These are phyloP conservation scores for Tamias sibiricus DNA, from an alignment of 2,113 vertebrate species.

Conservation along the genomic window DNA sequence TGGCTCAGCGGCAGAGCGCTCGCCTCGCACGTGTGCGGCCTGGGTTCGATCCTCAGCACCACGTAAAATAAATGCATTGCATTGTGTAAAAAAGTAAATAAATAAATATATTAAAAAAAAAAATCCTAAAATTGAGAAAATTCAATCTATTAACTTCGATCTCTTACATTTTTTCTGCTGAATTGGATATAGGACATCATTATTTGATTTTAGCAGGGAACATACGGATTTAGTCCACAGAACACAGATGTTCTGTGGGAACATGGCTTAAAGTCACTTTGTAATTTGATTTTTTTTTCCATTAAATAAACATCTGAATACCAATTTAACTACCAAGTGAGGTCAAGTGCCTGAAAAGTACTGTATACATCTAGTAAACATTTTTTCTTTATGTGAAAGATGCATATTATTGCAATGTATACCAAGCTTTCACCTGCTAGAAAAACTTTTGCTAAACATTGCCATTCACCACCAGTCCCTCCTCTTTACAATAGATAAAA, in stretches of 20 bases:
- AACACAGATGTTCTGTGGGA: conserved; percentile 75
- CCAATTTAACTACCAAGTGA: conserved; percentile 66
- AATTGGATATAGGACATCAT: conserved; percentile 52
- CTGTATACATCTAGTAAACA: conserved; percentile 19
- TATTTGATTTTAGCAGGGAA: conserved; percentile 72
- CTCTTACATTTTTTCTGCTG: conserved; percentile 44
- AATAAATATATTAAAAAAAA: too few relatives aligned
- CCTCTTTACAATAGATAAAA: not conserved
- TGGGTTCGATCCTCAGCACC: too few relatives aligned
- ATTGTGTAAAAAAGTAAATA: too few relatives aligned
- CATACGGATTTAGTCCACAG: conserved; percentile 58
- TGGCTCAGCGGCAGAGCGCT: too few relatives aligned
- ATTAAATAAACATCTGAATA: conserved; percentile 58
- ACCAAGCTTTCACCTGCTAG: not conserved
- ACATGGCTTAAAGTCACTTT: conserved; percentile 53
- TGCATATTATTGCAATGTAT: not conserved
- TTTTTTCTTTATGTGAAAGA: conserved; percentile 19
- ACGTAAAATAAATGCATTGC: too few relatives aligned
- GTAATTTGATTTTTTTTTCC: conserved; percentile 70
- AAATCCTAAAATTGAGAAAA: conserved; percentile 68
- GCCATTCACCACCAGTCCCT: not conserved
- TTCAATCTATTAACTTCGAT: conserved; percentile 56
- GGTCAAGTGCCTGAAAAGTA: conserved; percentile 73
- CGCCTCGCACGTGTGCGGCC: too few relatives aligned
- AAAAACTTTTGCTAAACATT: conserved; percentile 46